These are phyloP conservation scores for Hypotaenidia philippensis DNA, from an alignment of 2,797 vertebrate genomes.

Conservation along the genomic window DNA sequence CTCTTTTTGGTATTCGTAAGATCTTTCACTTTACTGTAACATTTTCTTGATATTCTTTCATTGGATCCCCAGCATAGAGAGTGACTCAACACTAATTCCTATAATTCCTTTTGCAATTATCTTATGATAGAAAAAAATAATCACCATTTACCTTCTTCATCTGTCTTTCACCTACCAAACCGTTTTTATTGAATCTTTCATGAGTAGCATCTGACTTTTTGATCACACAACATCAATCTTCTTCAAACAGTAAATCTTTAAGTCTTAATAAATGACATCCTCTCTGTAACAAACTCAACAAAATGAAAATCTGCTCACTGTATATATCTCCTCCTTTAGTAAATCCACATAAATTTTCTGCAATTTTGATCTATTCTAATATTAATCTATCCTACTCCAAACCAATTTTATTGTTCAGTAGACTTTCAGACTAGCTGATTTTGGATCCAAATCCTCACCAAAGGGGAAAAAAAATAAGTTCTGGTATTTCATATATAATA, in stretches of 20 bases:
- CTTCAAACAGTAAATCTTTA: conserved; percentile 2
- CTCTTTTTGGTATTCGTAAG: neutral
- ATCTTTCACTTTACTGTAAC: neutral
- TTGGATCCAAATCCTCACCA: neutral
- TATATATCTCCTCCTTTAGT: neutral
- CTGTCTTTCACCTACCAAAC: neutral
- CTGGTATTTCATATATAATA: neutral
- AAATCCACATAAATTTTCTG: neutral
- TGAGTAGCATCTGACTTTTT: conserved; percentile 6
- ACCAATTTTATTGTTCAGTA: neutral
- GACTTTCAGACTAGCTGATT: neutral
- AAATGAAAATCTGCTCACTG: neutral
- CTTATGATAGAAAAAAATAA: neutral
- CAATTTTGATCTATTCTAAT: neutral
- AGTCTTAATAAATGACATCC: conserved; percentile 10
- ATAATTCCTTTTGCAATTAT: neutral
- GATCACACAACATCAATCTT: neutral
- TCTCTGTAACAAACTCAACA: neutral
- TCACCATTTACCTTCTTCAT: neutral
- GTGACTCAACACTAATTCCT: neutral
- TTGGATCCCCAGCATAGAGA: neutral
- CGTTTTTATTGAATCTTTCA: neutral
- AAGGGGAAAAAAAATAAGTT: neutral
- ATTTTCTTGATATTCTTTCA: neutral
- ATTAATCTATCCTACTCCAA: neutral